Evolutionary conservation across 2,888 invertebrate species (phyloP).

Genomic region (Luperina nickerlii): DNA sequence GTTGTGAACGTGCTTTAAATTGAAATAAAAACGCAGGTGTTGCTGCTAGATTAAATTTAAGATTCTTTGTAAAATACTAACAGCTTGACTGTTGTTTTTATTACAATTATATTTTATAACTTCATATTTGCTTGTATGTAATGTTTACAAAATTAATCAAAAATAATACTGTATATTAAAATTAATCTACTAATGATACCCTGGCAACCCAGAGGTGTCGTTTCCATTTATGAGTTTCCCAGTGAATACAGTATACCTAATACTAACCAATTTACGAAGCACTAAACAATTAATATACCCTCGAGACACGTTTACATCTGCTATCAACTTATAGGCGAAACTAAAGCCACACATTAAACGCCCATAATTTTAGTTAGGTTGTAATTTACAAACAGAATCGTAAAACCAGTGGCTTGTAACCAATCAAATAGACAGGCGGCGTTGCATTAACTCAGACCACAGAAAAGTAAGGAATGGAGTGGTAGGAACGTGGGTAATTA

Average conservation of each 20-base stretch:
- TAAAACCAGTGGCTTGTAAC: conserved; percentile 65
- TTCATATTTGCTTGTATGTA: background rate
- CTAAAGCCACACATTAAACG: conserved; percentile 59
- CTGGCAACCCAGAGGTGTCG: conserved; percentile 29
- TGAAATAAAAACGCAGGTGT: conserved; percentile 42
- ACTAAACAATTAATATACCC: conserved; percentile 51
- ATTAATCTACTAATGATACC: conserved; percentile 33
- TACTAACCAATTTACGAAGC: conserved; percentile 46
- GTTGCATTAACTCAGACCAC: conserved; percentile 57
- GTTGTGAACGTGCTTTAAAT: conserved; percentile 13
- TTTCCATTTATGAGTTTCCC: conserved; percentile 32
- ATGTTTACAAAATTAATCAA: background rate
- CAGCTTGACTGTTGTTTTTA: background rate
- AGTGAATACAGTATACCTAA: conserved; percentile 32
- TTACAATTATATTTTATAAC: background rate
- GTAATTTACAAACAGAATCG: conserved; percentile 66
- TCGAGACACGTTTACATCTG: conserved; percentile 49
- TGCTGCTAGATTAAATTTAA: conserved; percentile 10
- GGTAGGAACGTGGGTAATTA: background rate
- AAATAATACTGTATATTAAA: too few relatives aligned
- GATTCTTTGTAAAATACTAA: background rate
- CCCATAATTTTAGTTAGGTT: conserved; percentile 64
- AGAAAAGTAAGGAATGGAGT: conserved; percentile 43
- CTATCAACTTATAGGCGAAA: conserved; percentile 47
- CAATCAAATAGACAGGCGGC: conserved; percentile 65